These are phyloP conservation scores for Myodes glareolus DNA, from an alignment of 2,113 vertebrate genomes.

Conservation along the genomic window DNA sequence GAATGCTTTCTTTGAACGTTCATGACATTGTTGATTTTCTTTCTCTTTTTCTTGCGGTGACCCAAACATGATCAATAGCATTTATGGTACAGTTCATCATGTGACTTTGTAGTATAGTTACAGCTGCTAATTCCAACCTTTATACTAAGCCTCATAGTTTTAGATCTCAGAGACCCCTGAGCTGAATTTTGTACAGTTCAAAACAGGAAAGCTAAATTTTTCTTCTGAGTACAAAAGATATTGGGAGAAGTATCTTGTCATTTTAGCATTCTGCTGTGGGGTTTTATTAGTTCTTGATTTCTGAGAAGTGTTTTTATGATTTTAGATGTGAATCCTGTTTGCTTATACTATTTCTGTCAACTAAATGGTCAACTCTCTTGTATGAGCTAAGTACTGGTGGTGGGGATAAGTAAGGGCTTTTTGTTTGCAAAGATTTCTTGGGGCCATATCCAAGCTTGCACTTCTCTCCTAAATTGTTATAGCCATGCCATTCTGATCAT, in stretches of 20 bases:
- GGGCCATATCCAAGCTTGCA: neutral
- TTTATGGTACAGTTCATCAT: constrained; percentile 96
- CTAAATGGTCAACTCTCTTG: neutral
- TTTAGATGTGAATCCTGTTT: neutral
- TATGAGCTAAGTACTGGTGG: neutral
- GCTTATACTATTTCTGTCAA: neutral
- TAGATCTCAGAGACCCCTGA: neutral
- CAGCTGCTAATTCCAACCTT: neutral
- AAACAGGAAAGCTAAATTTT: neutral
- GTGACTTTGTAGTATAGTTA: constrained; percentile 93
- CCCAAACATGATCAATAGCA: constrained; percentile 96
- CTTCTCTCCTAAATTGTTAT: neutral
- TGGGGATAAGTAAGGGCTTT: neutral
- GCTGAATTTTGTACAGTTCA: neutral
- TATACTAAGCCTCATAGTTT: too few species aligned
- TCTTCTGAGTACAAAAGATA: neutral
- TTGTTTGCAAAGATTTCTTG: neutral
- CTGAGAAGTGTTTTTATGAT: neutral
- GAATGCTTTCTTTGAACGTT: constrained; percentile 94
- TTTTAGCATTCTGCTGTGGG: neutral
- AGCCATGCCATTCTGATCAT: neutral
- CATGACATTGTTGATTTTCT: constrained; percentile 96
- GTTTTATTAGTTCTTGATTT: neutral
- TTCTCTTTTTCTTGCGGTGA: constrained; percentile 95
- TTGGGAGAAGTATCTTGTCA: neutral